These are phyloP conservation scores for Bubo bubo DNA, from an alignment of 2,113 vertebrate genomes.

Conservation along the genomic window DNA sequence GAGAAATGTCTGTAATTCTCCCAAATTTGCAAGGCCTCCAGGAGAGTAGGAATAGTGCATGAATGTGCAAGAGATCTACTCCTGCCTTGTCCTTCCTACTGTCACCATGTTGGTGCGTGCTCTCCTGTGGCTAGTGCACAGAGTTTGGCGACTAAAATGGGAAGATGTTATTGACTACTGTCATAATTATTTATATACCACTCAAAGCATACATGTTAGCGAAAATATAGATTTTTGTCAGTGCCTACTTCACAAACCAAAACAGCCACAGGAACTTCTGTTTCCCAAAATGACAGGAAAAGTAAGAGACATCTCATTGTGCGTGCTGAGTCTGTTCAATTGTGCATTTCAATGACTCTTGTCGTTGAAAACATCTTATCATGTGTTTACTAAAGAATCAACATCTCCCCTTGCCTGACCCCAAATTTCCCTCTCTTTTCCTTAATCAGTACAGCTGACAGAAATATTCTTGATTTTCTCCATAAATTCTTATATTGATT, in stretches of 20 bases:
- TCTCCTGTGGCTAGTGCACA: neutral
- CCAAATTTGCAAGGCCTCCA: neutral
- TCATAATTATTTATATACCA: neutral
- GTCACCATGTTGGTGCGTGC: fast-evolving
- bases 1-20: neutral
- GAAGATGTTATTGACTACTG: neutral
- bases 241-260: fast-evolving
- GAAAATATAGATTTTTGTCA: neutral
- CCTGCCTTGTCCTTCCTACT: neutral
- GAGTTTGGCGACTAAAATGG: neutral
- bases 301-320: neutral
- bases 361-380: neutral
- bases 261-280: neutral
- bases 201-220: neutral
- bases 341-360: neutral
- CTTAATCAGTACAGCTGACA: neutral
- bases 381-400: neutral
- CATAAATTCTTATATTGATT: neutral
- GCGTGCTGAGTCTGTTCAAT: neutral
- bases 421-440: neutral
- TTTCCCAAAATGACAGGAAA: neutral
- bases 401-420: neutral
- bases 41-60: neutral
- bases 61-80: neutral
- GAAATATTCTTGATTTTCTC: neutral